Base-by-base conservation (phyloP, 2,113 vertebrate species). In the Phyllopteryx taeniolatus region DNA sequence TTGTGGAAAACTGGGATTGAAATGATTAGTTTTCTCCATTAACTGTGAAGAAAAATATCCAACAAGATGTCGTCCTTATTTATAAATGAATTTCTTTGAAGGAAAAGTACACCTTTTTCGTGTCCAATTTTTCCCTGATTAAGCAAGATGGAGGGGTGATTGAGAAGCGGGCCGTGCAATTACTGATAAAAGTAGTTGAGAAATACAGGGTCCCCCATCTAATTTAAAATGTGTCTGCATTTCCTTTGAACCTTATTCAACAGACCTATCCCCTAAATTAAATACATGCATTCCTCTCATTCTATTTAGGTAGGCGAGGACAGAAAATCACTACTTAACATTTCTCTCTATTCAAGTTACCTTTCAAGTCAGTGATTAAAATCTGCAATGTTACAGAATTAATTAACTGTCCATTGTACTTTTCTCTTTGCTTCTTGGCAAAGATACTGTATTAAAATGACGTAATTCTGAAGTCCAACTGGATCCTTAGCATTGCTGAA, bases 301-400 rank as follows among this genome's bases (percentile, higher is more conserved):
- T 86, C 70, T 72, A 57, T 84, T 85, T 80, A 73, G 78, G 76
- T 75, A 74, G 72, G 79, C 66, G 69, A n/a, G 57, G 51, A 76
- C 72, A 81, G 73, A 86, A 83, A 86, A 83, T 82, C 75, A 54
- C 70, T 73, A 72, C 71, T 83, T 75, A 59, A 78, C 72, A 80
- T 80, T 67, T 75, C 72, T 35, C 57, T 79, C 68, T 73, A 42
- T 88, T 81, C 76, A 65, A 76, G 62, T 71, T 82, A 77, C 73
- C 71, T 84, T 83, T 89, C 79, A 83, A 88, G 85, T 85, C 77
- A 56, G n/a, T 80, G 91, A 90, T 91, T 91, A 89, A 72, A 87
- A 92, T 91, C 88, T 82, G 79, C 80, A 86, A 87, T 85, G 76
- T 81, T 87, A 71, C 78, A 64, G 76, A 90, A 49, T 51, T 51